Percentiles rank a stretch among this genome's conserved stretches.
Evolutionary conservation across 1,140 invertebrate species (phyloP).

Genomic region (Procambarus clarkii): DNA sequence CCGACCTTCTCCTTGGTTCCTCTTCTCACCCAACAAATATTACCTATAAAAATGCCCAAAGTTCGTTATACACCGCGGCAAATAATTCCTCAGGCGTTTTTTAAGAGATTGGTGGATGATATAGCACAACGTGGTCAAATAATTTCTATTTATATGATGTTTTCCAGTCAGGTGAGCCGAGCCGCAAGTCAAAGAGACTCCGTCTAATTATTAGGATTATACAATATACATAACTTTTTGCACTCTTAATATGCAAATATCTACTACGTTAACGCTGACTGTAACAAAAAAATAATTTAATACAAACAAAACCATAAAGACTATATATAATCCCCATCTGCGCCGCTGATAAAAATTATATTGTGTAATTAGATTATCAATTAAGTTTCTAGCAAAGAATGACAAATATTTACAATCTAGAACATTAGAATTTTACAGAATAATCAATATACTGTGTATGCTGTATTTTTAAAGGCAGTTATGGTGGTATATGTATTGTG

Average conservation of each 20-base stretch:
- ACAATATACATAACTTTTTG: not conserved
- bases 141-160: not conserved
- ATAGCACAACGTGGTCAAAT: not conserved
- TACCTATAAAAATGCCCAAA: not conserved
- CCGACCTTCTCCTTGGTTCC: not conserved
- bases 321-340: not conserved
- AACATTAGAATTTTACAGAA: not conserved
- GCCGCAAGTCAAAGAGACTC: not conserved
- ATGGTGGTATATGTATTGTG: not conserved
- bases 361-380: not conserved
- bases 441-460: not conserved
- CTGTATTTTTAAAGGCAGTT: too few species aligned
- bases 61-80: not conserved
- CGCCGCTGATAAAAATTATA: not conserved
- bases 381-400: not conserved
- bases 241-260: too few species aligned
- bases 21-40: not conserved
- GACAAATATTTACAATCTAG: not conserved
- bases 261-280: too few species aligned
- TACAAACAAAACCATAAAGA: not conserved
- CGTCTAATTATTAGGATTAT: not conserved
- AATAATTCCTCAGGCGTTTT: not conserved
- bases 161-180: not conserved
- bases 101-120: not conserved
- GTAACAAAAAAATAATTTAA: not conserved